phyloP scores from a whole-genome alignment of 2,888 invertebrate species.

The Temnothorax ravouxi region DNA sequence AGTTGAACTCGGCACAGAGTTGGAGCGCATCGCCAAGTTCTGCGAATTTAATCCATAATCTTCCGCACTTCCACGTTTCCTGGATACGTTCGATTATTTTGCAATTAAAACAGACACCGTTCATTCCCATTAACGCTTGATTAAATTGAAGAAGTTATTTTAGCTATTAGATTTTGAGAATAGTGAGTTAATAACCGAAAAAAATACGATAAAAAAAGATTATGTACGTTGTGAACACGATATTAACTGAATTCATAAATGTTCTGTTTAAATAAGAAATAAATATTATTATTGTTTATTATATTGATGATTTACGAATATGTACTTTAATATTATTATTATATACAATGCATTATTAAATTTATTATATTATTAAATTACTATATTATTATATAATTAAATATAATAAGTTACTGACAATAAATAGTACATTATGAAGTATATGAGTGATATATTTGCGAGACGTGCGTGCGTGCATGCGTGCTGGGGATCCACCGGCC shows the following conservation, averaged over 20 bases:
- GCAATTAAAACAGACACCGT: slow-evolving; percentile 96
- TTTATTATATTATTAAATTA: no score
- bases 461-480: no score
- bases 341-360: no score
- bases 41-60: slow-evolving; percentile 99
- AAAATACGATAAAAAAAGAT: slow-evolving; percentile 38
- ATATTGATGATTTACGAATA: slow-evolving; percentile 24
- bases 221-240: slow-evolving; percentile 59
- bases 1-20: slow-evolving; percentile 96
- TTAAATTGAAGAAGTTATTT: slow-evolving; percentile 59
- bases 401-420: no score
- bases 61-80: slow-evolving; percentile 95
- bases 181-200: slow-evolving; percentile 52
- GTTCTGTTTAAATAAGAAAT: slow-evolving; percentile 71
- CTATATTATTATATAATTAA: no score
- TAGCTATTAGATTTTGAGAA: slow-evolving; percentile 57
- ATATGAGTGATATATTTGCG: no score
- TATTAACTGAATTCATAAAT: slow-evolving; percentile 68
- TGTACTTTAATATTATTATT: no score
- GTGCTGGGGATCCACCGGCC: no score
- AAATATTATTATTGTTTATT: slow-evolving; percentile 77
- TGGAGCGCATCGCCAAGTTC: slow-evolving; percentile 98
- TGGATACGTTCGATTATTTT: slow-evolving; percentile 98
- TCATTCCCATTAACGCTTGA: slow-evolving; percentile 86
- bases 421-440: no score